Evolutionary conservation across 2,888 invertebrate species (phyloP).

Genomic region (Euclidia mi): DNA sequence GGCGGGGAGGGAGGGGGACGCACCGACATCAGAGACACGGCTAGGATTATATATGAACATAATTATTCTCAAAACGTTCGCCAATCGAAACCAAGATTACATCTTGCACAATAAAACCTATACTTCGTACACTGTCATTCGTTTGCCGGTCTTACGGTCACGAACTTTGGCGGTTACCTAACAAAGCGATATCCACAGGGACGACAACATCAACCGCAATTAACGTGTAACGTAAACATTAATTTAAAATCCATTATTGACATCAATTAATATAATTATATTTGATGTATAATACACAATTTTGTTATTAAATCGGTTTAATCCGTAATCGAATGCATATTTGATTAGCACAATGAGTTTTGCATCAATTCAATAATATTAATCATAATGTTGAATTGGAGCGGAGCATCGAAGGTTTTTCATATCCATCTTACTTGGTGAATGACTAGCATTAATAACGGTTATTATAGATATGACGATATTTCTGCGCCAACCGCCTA

Average conservation of each 20-base stretch:
- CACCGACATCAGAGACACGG: slow-evolving; percentile 55
- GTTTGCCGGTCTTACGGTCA: slow-evolving; percentile 29
- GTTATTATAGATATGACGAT: slow-evolving; percentile 64
- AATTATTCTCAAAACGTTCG: slow-evolving; percentile 67
- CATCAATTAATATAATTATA: slow-evolving; percentile 31
- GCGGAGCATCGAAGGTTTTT: slow-evolving; percentile 42
- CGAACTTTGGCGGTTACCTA: slow-evolving; percentile 43
- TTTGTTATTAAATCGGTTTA: slow-evolving; percentile 32
- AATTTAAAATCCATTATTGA: slow-evolving; percentile 34
- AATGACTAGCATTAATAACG: slow-evolving; percentile 75
- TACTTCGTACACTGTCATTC: slow-evolving; percentile 48
- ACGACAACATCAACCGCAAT: slow-evolving; percentile 34
- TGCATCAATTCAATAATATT: slow-evolving; percentile 26
- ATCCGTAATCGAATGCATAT: slow-evolving; percentile 33
- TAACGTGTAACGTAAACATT: slow-evolving; percentile 48
- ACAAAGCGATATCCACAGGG: slow-evolving; percentile 28
- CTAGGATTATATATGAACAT: slow-evolving; percentile 63
- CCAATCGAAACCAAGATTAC: slow-evolving; percentile 54
- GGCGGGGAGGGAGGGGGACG: slow-evolving; percentile 36
- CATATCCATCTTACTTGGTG: slow-evolving; percentile 47
- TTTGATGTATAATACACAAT: no score
- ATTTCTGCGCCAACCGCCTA: slow-evolving; percentile 61
- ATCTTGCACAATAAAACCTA: slow-evolving; percentile 56
- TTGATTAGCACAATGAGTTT: slow-evolving; percentile 17
- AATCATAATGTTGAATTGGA: slow-evolving; percentile 39